These are phyloP conservation scores for Anticlea derivata DNA, from an alignment of 2,888 invertebrate species.

Conservation along the genomic window DNA sequence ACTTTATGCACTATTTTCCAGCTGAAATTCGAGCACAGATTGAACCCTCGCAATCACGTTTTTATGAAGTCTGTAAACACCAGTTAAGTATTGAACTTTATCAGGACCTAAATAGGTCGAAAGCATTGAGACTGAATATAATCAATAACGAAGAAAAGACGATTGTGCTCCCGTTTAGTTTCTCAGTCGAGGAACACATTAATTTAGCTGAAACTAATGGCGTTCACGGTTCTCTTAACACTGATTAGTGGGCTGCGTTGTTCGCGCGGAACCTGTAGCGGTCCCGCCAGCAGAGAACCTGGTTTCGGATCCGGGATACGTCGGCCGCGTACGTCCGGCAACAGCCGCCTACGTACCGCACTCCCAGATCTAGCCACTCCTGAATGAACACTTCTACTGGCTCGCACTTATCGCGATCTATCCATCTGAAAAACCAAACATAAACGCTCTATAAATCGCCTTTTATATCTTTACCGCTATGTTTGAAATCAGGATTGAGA, in stretches of 20 bases:
- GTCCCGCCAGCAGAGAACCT: constrained; percentile 81
- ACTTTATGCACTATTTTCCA: constrained; percentile 37
- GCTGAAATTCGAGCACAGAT: constrained; percentile 31
- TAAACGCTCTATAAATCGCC: neutral
- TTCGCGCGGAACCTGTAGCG: constrained; percentile 64
- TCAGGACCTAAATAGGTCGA: constrained; percentile 7
- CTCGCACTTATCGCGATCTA: constrained; percentile 87
- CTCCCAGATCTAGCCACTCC: constrained; percentile 92
- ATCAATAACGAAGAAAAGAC: constrained; percentile 2
- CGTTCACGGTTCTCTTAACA: constrained; percentile 19
- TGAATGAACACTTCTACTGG: constrained; percentile 88
- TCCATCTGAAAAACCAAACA: constrained; percentile 84
- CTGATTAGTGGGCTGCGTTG: constrained; percentile 39
- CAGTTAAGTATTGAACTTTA: constrained; percentile 28
- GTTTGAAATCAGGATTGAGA: too few species aligned
- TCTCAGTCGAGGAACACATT: constrained; percentile 32
- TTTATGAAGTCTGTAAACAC: constrained; percentile 20
- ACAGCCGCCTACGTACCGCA: constrained; percentile 95
- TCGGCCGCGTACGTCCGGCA: constrained; percentile 94
- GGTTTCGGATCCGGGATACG: constrained; percentile 88
- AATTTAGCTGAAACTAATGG: constrained; percentile 21
- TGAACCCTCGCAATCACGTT: constrained; percentile 33
- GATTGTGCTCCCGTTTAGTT: constrained; percentile 13
- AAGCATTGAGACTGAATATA: neutral
- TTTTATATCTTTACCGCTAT: neutral